phyloP scores from a whole-genome alignment of 2,888 invertebrate species.

The Griposia aprilina region DNA sequence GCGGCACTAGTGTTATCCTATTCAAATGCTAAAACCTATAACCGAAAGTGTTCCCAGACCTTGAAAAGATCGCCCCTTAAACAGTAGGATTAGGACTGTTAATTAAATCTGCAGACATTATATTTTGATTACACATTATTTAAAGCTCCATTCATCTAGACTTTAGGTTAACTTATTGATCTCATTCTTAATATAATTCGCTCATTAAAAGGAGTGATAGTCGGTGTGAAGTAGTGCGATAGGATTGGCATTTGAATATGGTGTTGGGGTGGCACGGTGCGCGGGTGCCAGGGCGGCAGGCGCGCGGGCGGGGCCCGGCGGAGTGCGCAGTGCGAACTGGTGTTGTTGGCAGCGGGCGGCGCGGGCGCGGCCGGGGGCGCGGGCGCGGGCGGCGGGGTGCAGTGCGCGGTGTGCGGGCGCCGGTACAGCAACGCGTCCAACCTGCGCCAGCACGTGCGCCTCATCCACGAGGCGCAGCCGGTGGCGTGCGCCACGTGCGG shows the following conservation, averaged over 20 bases:
- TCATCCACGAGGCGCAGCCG: conserved; percentile 93
- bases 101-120: neutral
- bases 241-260: conserved; percentile 58
- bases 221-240: conserved; percentile 12
- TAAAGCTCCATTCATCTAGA: conserved; percentile 27
- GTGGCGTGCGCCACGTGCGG: conserved; percentile 93
- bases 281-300: conserved; percentile 76
- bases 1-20: conserved; percentile 48
- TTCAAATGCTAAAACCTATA: conserved; percentile 68
- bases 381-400: conserved; percentile 80
- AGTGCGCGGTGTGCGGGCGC: conserved; percentile 93
- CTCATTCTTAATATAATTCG: conserved; percentile 3
- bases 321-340: conserved; percentile 86
- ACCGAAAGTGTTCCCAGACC: conserved; percentile 16
- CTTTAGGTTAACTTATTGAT: conserved; percentile 14
- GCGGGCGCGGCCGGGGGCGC: conserved; percentile 71
- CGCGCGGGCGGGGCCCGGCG: conserved; percentile 67
- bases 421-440: conserved; percentile 94
- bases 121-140: neutral
- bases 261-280: conserved; percentile 74
- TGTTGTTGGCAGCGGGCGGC: conserved; percentile 86
- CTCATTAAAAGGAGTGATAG: conserved; percentile 5
- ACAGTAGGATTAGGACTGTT: conserved; percentile 13
- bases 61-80: neutral
- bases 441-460: conserved; percentile 94